A percentile compares a stretch with the other conserved stretches of the same genome.
phyloP scores from a whole-genome alignment of 2,888 invertebrate genomes.

The Agrochola lychnidis region DNA sequence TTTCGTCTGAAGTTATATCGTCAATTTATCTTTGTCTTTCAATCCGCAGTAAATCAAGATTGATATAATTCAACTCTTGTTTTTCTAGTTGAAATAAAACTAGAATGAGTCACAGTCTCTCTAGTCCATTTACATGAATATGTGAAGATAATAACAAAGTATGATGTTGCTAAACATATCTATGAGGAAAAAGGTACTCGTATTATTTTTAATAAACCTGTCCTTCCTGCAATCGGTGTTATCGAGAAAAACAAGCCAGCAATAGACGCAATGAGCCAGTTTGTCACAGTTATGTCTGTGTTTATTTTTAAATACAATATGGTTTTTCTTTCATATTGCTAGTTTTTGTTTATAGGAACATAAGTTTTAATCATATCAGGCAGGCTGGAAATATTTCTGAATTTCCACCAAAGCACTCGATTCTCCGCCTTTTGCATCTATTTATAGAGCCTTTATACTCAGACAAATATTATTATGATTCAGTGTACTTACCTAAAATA shows the following conservation, averaged over 20 bases:
- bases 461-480: background rate
- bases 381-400: background rate
- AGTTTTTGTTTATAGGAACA: background rate
- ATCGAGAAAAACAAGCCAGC: background rate
- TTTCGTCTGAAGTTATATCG: conserved; percentile 45
- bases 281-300: background rate
- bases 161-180: conserved; percentile 4
- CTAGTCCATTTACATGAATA: conserved; percentile 1
- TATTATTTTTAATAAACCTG: conserved; percentile 7
- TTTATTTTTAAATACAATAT: background rate
- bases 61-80: background rate
- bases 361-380: background rate
- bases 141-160: background rate
- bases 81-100: conserved; percentile 6
- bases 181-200: background rate
- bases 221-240: background rate
- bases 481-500: background rate
- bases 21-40: conserved; percentile 53
- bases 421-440: background rate
- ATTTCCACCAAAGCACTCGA: background rate
- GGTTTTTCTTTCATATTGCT: background rate
- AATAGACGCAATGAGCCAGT: background rate
- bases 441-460: background rate
- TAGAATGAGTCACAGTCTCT: background rate
- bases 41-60: conserved; percentile 38